Evolutionary conservation across 2,888 invertebrate species (phyloP).

Genomic region (Nomada fucata): DNA sequence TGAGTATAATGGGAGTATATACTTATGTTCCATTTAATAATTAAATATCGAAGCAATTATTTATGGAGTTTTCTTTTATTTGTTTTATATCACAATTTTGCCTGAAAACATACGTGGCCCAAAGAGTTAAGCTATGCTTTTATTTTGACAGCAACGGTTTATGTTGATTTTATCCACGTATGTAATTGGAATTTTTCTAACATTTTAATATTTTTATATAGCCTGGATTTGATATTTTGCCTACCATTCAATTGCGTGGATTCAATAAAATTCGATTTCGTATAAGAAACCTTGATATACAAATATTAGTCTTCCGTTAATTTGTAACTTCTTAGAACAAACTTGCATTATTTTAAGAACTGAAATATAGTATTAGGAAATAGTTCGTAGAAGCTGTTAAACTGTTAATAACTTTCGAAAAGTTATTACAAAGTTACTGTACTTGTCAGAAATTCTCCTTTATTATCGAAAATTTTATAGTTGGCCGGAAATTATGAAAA

Average conservation of each 20-base stretch:
- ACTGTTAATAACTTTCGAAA: too few relatives aligned
- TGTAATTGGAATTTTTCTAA: not conserved
- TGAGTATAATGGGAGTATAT: too few relatives aligned
- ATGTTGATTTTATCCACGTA: slow-evolving; percentile 13
- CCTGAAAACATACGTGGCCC: too few relatives aligned
- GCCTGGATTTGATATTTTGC: not conserved
- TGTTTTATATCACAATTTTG: too few relatives aligned
- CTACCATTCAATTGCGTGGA: not conserved
- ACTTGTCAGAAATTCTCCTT: too few relatives aligned
- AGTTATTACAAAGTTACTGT: too few relatives aligned
- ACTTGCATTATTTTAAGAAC: slow-evolving; percentile 14
- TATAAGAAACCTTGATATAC: not conserved
- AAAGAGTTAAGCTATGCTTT: not conserved
- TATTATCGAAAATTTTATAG: too few relatives aligned
- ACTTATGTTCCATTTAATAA: too few relatives aligned
- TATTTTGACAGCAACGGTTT: not conserved
- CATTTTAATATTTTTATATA: not conserved
- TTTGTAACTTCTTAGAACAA: slow-evolving; percentile 3
- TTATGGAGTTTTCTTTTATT: too few relatives aligned
- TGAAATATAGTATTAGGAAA: slow-evolving; percentile 9
- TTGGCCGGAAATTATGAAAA: too few relatives aligned
- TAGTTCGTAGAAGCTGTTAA: not conserved
- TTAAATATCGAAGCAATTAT: too few relatives aligned
- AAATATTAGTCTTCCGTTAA: not conserved
- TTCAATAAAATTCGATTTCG: not conserved